A percentile compares a stretch with the other conserved stretches of the same genome.
These are phyloP conservation scores for Eilema depressum DNA, from an alignment of 2,888 invertebrate species.

Conservation along the genomic window DNA sequence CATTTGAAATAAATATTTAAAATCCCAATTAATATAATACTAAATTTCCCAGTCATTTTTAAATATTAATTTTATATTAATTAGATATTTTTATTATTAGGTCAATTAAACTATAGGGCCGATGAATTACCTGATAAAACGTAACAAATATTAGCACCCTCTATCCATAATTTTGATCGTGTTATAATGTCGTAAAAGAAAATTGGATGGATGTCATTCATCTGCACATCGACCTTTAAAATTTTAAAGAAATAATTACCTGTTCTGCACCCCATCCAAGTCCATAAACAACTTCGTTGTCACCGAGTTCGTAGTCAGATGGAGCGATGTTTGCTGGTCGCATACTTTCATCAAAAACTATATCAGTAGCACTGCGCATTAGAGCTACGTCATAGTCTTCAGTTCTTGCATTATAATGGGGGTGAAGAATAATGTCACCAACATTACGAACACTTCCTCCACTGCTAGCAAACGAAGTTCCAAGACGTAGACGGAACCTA, in stretches of 20 bases:
- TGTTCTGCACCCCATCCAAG: conserved; percentile 52
- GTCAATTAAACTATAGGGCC: no score
- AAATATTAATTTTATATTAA: no score
- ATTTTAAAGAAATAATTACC: not conserved
- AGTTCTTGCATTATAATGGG: conserved; percentile 56
- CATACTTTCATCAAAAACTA: conserved; percentile 35
- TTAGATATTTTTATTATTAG: no score
- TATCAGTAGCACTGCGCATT: conserved; percentile 46
- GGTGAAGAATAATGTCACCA: conserved; percentile 56
- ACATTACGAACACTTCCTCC: conserved; percentile 57
- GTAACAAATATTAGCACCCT: no score
- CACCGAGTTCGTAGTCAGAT: conserved; percentile 56
- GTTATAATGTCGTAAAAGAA: not conserved
- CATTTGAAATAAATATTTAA: no score
- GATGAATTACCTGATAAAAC: no score
- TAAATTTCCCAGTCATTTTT: no score
- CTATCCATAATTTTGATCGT: not conserved
- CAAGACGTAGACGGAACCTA: conserved; percentile 49
- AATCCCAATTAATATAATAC: no score
- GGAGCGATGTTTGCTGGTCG: conserved; percentile 58
- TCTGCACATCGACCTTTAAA: not conserved
- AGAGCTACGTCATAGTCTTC: conserved; percentile 69
- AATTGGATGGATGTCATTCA: no score
- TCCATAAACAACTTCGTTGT: conserved; percentile 46
- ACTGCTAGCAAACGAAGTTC: conserved; percentile 59